phyloP scores from a whole-genome alignment of 1,140 invertebrate species.

The Augochlora pura region DNA sequence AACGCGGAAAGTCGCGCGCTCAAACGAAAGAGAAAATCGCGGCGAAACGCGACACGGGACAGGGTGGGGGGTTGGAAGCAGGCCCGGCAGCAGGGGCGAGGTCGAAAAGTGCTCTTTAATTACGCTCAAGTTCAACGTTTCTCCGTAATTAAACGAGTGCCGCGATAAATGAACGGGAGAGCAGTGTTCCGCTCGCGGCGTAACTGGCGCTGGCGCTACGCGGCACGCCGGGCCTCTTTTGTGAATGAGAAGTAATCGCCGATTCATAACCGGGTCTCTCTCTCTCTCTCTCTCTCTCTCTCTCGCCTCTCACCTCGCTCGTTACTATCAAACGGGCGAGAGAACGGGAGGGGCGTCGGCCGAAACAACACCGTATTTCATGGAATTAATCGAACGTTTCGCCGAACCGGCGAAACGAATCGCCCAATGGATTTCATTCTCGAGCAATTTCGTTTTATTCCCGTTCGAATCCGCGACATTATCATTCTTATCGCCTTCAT shows the following conservation, averaged over 20 bases:
- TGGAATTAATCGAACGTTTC: constrained; percentile 6
- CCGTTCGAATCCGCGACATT: no score
- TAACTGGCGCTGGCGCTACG: background rate
- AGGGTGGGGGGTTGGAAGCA: constrained; percentile 2
- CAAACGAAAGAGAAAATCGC: constrained; percentile 15
- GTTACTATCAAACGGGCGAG: constrained; percentile 4
- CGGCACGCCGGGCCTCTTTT: constrained; percentile 24
- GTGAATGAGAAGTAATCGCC: constrained; percentile 60
- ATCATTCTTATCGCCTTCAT: no score
- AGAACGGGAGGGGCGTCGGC: background rate
- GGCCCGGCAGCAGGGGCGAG: background rate
- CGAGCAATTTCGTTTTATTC: no score
- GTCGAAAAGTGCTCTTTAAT: constrained; percentile 53
- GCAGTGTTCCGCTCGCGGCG: constrained; percentile 35
- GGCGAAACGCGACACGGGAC: no score
- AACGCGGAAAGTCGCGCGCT: background rate
- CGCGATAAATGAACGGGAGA: constrained; percentile 59
- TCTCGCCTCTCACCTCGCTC: background rate
- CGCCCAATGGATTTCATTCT: background rate
- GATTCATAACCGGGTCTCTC: constrained; percentile 34
- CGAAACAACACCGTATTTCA: background rate
- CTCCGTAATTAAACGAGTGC: constrained; percentile 56
- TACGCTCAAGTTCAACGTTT: constrained; percentile 62
- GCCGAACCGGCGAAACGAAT: no score
- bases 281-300: no score